Conservation (phyloP, 2,888 invertebrate genomes). For the Lottia scabra region DNA sequence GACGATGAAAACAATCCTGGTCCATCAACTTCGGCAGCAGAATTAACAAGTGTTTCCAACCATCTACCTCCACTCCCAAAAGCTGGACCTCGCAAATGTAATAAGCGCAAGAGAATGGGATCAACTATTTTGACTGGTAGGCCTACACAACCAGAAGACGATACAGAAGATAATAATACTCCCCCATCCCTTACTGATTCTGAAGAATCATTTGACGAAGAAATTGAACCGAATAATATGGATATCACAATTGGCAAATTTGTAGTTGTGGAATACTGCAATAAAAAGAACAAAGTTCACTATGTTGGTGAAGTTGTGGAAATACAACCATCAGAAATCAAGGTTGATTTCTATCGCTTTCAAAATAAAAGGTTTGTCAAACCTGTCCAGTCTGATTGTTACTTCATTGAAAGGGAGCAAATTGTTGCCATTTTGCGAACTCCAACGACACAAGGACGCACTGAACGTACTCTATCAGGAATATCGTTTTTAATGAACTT, state of each 20-base stretch:
- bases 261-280: background rate
- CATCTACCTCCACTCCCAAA: too few species aligned
- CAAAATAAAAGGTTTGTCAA: background rate
- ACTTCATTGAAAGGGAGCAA: background rate
- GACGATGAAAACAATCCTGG: too few species aligned
- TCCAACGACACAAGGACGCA: background rate
- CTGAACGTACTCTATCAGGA: background rate
- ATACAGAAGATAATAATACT: background rate
- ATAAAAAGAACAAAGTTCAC: background rate
- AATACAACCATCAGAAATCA: background rate
- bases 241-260: background rate
- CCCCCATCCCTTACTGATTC: background rate
- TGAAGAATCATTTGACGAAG: background rate
- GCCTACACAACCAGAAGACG: too few species aligned
- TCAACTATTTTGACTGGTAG: too few species aligned
- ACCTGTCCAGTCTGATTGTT: background rate
- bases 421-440: background rate
- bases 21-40: too few species aligned
- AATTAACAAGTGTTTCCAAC: too few species aligned
- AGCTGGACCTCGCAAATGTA: too few species aligned
- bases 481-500: background rate
- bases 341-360: background rate
- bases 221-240: background rate
- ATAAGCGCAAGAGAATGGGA: too few species aligned
- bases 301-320: background rate